Percentiles rank a stretch among this genome's conserved stretches.
phyloP scores from a whole-genome alignment of 2,888 invertebrate species.

The Lomographa bimaculata region DNA sequence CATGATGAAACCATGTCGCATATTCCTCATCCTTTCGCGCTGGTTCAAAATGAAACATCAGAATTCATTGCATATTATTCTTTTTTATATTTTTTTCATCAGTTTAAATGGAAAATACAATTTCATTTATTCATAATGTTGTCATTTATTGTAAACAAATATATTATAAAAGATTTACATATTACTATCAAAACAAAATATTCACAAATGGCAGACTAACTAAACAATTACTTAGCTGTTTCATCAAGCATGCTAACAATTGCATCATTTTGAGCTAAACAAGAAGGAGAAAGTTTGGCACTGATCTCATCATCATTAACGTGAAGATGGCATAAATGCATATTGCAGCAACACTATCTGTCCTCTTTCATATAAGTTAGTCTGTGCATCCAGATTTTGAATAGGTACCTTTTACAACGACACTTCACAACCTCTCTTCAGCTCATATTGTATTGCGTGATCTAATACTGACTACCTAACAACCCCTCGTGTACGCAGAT shows the following conservation, averaged over 20 bases:
- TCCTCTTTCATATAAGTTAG: constrained; percentile 69
- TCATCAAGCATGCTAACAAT: constrained; percentile 81
- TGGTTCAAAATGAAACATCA: constrained; percentile 65
- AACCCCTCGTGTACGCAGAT: constrained; percentile 28
- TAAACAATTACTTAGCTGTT: constrained; percentile 81
- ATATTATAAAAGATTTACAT: constrained; percentile 84
- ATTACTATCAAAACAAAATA: constrained; percentile 84
- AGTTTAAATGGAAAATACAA: constrained; percentile 84
- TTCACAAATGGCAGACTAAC: constrained; percentile 84
- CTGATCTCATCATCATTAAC: constrained; percentile 79
- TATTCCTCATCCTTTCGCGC: constrained; percentile 3
- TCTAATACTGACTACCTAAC: constrained; percentile 70
- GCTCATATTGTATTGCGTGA: constrained; percentile 67
- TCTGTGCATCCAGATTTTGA: constrained; percentile 78
- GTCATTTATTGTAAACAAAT: constrained; percentile 84
- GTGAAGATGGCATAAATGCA: constrained; percentile 80
- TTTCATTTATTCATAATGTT: constrained; percentile 83
- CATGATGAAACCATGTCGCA: too few relatives aligned
- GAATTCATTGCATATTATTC: constrained; percentile 82
- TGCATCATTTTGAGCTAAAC: constrained; percentile 83
- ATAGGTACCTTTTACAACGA: constrained; percentile 82
- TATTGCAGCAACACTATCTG: constrained; percentile 76
- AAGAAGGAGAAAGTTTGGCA: constrained; percentile 82
- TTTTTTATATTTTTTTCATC: constrained; percentile 84
- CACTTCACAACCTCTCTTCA: constrained; percentile 80